Evolutionary conservation across 2,888 invertebrate species (phyloP), one percentile per base, ranked within the genome.

Genomic region (Elysia crispata): DNA sequence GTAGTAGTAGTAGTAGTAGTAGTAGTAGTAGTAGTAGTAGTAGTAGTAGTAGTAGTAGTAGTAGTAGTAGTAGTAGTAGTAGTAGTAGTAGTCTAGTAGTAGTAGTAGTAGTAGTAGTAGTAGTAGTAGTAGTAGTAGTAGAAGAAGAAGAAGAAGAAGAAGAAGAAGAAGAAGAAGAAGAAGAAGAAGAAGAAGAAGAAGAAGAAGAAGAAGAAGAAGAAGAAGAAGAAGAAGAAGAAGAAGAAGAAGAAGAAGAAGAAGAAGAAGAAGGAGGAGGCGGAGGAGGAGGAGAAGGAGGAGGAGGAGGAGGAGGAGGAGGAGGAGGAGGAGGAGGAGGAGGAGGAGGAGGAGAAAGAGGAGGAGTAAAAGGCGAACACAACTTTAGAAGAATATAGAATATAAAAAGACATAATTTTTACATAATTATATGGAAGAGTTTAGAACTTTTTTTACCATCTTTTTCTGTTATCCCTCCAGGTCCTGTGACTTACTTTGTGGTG

Each of bases 191-290:
- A 62, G 30, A 76, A 54, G 6, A 64, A 62, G 1, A 64, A 64
- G 62, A 76, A 76, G 30, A 76, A 62, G 41, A 62, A 62, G 64
- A 76, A 76, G 76, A 76, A 76, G 66, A 76, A 76, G 41, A 64
- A 64, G 66, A 64, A 76, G 66, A 76, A 76, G 66, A 76, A 76
- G 41, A 62, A 62, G 76, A 76, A 64, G 64, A 64, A 57, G 66
- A 64, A 64, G 66, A 64, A 76, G 66, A 76, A 76, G 66, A 64
- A 62, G 41, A 33, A 76, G 25, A 76, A 33, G 41, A 64, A 3
- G 41, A n/a, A n/a, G n/a, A n/a, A n/a, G n/a, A n/a, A n/a, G n/a
- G n/a, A n/a, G n/a, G n/a, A n/a, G n/a, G n/a, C n/a, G n/a, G n/a
- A n/a, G n/a, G n/a, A n/a, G n/a, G n/a, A n/a, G n/a, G n/a, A n/a